Conservation (phyloP, 1,140 invertebrate genomes). For the Rhyzopertha dominica region DNA sequence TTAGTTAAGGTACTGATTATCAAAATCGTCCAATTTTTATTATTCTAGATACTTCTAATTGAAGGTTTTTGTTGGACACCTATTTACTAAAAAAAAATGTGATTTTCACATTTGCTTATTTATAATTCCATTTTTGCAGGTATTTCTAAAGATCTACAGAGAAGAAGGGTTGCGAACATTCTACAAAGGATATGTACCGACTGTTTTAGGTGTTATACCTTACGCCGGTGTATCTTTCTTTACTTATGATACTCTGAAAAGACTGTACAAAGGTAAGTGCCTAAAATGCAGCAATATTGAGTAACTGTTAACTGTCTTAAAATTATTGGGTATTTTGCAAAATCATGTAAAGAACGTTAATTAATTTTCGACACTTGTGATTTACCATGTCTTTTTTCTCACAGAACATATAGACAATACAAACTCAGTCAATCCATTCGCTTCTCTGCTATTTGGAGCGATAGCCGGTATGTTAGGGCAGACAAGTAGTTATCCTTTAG, state of each 20-base stretch:
- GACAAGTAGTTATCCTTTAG: conserved; percentile 90
- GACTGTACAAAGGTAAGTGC: conserved; percentile 66
- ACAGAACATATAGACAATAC: conserved; percentile 33
- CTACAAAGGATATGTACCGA: conserved; percentile 85
- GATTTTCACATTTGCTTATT: conserved; percentile 3
- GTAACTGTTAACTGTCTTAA: background rate
- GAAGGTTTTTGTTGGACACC: background rate
- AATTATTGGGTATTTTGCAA: background rate
- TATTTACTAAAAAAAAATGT: background rate
- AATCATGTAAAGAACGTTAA: background rate
- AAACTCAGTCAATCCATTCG: conserved; percentile 52
- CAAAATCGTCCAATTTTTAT: background rate
- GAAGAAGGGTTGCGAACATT: conserved; percentile 75
- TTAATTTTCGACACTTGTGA: conserved; percentile 2
- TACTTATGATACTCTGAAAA: conserved; percentile 93
- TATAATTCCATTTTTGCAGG: conserved; percentile 47
- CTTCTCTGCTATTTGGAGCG: conserved; percentile 79
- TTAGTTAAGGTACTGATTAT: background rate
- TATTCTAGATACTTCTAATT: background rate
- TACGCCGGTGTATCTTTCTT: conserved; percentile 98
- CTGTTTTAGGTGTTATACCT: conserved; percentile 89
- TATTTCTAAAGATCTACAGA: conserved; percentile 77
- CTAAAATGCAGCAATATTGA: too few relatives aligned
- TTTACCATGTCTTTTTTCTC: conserved; percentile 16
- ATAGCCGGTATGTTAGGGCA: conserved; percentile 91